These are phyloP conservation scores for Metopia argyrocephala DNA, from an alignment of 2,888 invertebrate genomes.

Conservation along the genomic window DNA sequence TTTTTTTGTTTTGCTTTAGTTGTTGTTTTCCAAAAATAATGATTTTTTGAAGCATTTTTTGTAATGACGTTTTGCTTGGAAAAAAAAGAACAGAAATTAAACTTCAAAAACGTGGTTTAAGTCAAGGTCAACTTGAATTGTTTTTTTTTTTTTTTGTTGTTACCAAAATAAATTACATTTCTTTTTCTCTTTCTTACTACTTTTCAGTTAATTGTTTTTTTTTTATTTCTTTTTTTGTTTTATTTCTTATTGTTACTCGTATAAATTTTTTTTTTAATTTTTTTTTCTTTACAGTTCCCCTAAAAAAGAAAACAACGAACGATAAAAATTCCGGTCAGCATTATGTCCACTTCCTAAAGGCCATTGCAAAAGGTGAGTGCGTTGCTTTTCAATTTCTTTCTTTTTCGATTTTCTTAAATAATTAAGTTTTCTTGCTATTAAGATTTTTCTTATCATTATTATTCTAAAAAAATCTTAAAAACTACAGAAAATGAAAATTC, in stretches of 20 bases:
- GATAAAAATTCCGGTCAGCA: not conserved
- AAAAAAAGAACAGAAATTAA: not conserved
- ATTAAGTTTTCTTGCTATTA: not conserved
- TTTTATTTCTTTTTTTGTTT: not conserved
- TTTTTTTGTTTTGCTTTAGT: not conserved
- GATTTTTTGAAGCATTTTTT: not conserved
- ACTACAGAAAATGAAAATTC: not conserved
- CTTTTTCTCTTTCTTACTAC: not conserved
- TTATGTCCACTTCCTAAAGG: constrained; percentile 26
- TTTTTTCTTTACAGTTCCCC: constrained; percentile 26
- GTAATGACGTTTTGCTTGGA: not conserved
- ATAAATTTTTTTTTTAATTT: constrained; percentile 10
- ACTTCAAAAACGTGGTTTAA: constrained; percentile 22
- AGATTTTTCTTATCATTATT: not conserved
- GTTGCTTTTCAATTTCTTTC: not conserved
- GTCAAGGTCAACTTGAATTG: constrained; percentile 21
- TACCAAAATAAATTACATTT: not conserved
- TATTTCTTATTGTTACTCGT: not conserved
- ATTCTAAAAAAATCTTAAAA: not conserved
- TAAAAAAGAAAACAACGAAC: not conserved
- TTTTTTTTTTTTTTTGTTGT: not conserved
- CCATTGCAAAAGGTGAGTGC: constrained; percentile 37
- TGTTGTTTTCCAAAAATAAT: not conserved
- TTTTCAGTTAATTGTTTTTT: not conserved
- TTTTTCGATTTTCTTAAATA: not conserved